Evolutionary conservation across 2,797 vertebrate genomes (phyloP).

Genomic region (Uromys caudimaculatus): DNA sequence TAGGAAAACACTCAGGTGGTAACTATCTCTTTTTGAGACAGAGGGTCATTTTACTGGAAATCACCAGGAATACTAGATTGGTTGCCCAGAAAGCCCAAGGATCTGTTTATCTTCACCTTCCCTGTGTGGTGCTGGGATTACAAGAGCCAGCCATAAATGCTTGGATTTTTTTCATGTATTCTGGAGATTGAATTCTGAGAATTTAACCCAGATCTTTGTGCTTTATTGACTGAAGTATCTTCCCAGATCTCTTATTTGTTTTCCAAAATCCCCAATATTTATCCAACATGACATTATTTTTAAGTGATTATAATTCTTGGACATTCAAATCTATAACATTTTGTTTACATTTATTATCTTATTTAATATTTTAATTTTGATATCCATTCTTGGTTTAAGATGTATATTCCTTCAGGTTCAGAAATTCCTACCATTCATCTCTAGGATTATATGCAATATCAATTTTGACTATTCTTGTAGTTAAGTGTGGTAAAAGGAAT

Average conservation of each 20-base stretch:
- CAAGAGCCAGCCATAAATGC: not conserved
- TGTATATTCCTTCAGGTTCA: not conserved
- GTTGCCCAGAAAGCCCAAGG: no score
- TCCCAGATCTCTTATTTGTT: not conserved
- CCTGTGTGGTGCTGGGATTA: not conserved
- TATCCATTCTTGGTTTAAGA: not conserved
- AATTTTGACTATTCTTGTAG: not conserved
- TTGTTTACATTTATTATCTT: not conserved
- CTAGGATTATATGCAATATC: not conserved
- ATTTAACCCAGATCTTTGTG: not conserved
- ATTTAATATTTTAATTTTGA: not conserved
- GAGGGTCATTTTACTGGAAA: not conserved
- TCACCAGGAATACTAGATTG: not conserved
- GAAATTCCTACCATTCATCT: not conserved
- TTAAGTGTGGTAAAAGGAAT: not conserved
- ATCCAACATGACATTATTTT: not conserved
- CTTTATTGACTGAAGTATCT: not conserved
- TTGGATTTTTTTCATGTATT: not conserved
- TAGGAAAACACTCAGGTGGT: not conserved
- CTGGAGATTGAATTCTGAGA: not conserved
- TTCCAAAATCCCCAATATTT: not conserved
- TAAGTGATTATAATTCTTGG: not conserved
- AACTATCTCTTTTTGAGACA: not conserved
- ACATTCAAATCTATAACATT: not conserved
- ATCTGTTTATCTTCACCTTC: not conserved